Conservation (phyloP, 2,113 vertebrate species). For the Hymenochirus boettgeri region DNA sequence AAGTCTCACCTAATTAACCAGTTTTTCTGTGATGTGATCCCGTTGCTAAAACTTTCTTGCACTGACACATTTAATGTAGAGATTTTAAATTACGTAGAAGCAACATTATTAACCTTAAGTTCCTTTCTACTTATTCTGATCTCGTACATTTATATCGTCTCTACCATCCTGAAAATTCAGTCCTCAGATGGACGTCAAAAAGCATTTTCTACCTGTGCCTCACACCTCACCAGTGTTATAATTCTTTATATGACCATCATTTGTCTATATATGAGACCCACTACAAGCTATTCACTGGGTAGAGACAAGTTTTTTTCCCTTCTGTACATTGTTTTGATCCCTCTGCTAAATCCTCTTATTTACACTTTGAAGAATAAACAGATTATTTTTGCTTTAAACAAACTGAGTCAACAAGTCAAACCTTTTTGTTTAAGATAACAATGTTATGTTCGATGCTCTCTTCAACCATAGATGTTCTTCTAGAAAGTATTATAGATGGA, state of each 20-base stretch:
- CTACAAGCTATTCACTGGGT: not conserved
- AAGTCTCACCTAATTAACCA: not conserved
- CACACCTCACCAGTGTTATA: constrained; percentile 26
- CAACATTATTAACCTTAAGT: not conserved
- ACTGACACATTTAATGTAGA: not conserved
- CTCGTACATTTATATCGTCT: not conserved
- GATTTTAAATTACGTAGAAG: not conserved
- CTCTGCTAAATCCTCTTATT: constrained; percentile 16
- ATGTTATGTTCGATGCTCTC: too few species aligned
- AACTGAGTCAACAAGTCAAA: too few species aligned
- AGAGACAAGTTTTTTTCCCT: constrained; percentile 1
- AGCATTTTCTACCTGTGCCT: constrained; percentile 43
- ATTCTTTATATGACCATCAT: constrained; percentile 1
- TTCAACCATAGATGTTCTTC: too few species aligned
- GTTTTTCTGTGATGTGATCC: constrained; percentile 9
- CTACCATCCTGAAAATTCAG: constrained; percentile 1
- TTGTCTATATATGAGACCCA: not conserved
- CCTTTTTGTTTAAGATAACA: too few species aligned
- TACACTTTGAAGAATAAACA: too few species aligned
- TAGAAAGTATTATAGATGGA: too few species aligned
- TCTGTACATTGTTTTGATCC: constrained; percentile 5
- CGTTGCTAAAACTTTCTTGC: constrained; percentile 10
- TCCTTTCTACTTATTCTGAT: not conserved
- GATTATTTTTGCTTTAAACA: too few species aligned
- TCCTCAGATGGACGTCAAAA: not conserved